phyloP scores from a whole-genome alignment of 2,113 vertebrate genomes.

The Platycercus adscitus region DNA sequence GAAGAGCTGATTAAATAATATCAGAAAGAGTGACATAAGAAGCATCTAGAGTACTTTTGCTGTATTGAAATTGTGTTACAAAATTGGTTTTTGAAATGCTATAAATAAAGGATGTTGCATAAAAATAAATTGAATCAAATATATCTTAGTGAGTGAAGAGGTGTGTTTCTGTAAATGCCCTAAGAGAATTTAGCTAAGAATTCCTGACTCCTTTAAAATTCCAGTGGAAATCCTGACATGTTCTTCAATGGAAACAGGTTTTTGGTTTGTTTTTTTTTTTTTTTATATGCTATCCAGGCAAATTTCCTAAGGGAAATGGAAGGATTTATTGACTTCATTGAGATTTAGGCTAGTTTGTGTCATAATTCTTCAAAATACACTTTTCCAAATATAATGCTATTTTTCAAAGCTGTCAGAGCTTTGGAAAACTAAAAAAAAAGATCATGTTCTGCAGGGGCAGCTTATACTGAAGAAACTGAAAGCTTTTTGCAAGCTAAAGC shows the following conservation, averaged over 20 bases:
- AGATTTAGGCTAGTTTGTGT: not conserved
- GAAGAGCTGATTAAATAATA: not conserved
- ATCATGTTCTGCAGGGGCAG: not conserved
- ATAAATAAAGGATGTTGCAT: not conserved
- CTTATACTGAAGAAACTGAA: not conserved
- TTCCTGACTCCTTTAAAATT: not conserved
- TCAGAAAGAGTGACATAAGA: not conserved
- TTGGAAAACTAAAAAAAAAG: not conserved
- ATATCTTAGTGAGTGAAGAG: not conserved
- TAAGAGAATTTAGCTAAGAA: not conserved
- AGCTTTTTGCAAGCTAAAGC: constrained; percentile 2
- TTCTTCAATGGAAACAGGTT: not conserved
- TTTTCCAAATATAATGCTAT: not conserved
- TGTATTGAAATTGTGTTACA: not conserved
- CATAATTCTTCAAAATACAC: not conserved
- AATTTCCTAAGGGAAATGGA: not conserved
- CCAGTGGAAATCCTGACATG: not conserved
- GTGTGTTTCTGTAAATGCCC: not conserved
- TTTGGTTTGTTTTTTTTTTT: not conserved
- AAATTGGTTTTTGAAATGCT: not conserved
- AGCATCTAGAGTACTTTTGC: not conserved
- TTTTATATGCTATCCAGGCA: not conserved
- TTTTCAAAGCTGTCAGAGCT: not conserved
- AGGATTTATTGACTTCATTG: not conserved
- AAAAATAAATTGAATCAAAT: not conserved